phyloP scores from a whole-genome alignment of 2,888 invertebrate genomes.

The Noctua comes region DNA sequence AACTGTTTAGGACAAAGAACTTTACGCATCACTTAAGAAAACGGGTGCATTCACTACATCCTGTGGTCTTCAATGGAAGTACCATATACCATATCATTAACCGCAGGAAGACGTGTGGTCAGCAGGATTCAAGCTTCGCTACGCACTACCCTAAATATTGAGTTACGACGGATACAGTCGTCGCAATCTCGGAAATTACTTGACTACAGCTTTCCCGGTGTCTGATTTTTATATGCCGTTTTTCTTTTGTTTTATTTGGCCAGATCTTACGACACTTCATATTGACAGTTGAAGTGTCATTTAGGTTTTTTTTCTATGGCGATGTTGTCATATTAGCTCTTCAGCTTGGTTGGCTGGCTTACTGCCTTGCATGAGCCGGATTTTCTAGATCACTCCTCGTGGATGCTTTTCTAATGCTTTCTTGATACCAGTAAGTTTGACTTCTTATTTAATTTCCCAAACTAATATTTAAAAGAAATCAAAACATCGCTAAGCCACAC shows the following conservation, averaged over 20 bases:
- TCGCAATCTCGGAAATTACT: constrained; percentile 44
- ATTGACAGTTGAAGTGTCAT: neutral
- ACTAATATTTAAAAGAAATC: neutral
- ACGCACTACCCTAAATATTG: constrained; percentile 55
- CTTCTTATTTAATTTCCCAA: neutral
- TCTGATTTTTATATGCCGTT: neutral
- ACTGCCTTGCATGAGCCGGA: neutral
- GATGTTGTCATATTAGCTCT: neutral
- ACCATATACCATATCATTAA: constrained; percentile 59
- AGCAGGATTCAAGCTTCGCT: constrained; percentile 64
- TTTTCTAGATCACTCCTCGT: neutral
- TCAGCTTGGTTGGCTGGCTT: neutral
- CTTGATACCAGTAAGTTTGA: too few species aligned
- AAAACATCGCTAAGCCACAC: neutral
- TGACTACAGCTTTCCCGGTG: neutral
- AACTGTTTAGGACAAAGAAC: neutral
- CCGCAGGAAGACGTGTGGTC: constrained; percentile 62
- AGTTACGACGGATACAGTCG: constrained; percentile 47
- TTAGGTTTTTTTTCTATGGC: neutral
- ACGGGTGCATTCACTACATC: constrained; percentile 13
- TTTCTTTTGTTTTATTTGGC: neutral
- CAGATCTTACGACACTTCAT: neutral
- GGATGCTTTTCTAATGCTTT: neutral
- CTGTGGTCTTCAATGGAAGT: constrained; percentile 43
- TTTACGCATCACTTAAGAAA: constrained; percentile 23